A percentile compares a stretch with the other conserved stretches of the same genome.
Conservation (phyloP, 1,140 invertebrate genomes). For the Bathynomus jamesi region DNA sequence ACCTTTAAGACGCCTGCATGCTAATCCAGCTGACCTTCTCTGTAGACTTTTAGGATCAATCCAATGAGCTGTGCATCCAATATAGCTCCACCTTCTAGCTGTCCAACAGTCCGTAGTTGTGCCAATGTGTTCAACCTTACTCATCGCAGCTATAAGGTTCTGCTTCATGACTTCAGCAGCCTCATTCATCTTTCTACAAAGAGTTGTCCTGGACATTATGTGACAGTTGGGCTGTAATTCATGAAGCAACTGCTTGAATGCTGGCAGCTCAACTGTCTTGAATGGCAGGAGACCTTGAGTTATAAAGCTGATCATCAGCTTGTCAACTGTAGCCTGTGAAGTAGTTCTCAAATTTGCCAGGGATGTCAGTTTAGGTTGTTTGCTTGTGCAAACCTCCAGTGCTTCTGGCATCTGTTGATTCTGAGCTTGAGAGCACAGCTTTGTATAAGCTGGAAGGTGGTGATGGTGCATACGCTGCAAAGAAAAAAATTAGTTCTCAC, state of each 20-base stretch:
- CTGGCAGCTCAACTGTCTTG: slow-evolving; percentile 2
- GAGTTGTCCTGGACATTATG: slow-evolving; percentile 11
- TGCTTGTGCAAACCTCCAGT: too few species aligned
- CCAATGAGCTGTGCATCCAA: slow-evolving; percentile 6
- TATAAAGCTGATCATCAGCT: slow-evolving; percentile 3
- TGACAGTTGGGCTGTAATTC: slow-evolving; percentile 5
- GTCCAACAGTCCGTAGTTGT: slow-evolving; percentile 13
- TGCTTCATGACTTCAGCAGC: slow-evolving; percentile 8
- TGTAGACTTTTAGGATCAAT: neutral
- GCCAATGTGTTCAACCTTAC: too few species aligned
- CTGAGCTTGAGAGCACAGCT: too few species aligned
- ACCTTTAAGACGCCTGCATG: slow-evolving; percentile 2
- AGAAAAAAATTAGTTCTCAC: too few species aligned
- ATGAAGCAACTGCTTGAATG: slow-evolving; percentile 3
- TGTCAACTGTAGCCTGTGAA: too few species aligned
- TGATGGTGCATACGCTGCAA: too few species aligned
- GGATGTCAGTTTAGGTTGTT: too few species aligned
- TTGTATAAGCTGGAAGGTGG: too few species aligned
- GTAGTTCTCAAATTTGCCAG: too few species aligned
- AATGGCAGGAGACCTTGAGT: slow-evolving; percentile 1
- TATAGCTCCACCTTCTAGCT: neutral
- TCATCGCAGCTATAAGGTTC: slow-evolving; percentile 9
- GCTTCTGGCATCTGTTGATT: too few species aligned
- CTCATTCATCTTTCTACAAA: slow-evolving; percentile 6
- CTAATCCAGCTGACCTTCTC: neutral